Percentiles rank a stretch among this genome's conserved stretches.
Conservation (phyloP, 1,140 invertebrate genomes). For the Pteromalus puparum region DNA sequence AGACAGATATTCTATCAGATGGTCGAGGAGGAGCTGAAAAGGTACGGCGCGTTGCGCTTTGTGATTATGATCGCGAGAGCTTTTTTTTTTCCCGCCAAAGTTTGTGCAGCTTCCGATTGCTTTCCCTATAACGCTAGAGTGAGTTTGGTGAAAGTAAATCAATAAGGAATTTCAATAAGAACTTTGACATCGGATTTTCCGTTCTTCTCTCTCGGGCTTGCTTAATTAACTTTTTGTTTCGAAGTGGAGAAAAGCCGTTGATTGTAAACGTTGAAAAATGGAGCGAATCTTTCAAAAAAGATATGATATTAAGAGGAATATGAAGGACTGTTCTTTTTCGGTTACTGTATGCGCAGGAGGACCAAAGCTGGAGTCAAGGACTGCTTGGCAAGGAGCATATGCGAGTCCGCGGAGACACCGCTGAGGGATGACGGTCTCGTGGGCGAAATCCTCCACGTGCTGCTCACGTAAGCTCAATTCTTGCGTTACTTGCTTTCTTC, state of each 20-base stretch:
- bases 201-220: too few relatives aligned
- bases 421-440: slow-evolving; percentile 73
- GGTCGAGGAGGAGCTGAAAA: slow-evolving; percentile 53
- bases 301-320: background rate
- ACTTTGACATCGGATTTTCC: background rate
- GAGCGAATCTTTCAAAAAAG: too few relatives aligned
- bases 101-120: background rate
- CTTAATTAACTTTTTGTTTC: background rate
- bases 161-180: background rate
- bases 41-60: slow-evolving; percentile 35
- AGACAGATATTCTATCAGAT: slow-evolving; percentile 55
- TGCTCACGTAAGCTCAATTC: slow-evolving; percentile 70
- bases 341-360: background rate
- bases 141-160: too few relatives aligned
- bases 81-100: background rate
- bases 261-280: too few relatives aligned
- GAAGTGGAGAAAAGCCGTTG: too few relatives aligned
- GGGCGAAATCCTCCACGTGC: slow-evolving; percentile 74
- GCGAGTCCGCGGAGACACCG: slow-evolving; percentile 71
- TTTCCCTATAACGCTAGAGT: too few relatives aligned
- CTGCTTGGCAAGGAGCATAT: slow-evolving; percentile 74
- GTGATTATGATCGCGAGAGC: too few relatives aligned
- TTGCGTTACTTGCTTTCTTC: slow-evolving; percentile 33
- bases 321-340: background rate
- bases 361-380: slow-evolving; percentile 66